Evolutionary conservation across 1,140 invertebrate genomes (phyloP).

Genomic region (Rhagoletis pomonella): DNA sequence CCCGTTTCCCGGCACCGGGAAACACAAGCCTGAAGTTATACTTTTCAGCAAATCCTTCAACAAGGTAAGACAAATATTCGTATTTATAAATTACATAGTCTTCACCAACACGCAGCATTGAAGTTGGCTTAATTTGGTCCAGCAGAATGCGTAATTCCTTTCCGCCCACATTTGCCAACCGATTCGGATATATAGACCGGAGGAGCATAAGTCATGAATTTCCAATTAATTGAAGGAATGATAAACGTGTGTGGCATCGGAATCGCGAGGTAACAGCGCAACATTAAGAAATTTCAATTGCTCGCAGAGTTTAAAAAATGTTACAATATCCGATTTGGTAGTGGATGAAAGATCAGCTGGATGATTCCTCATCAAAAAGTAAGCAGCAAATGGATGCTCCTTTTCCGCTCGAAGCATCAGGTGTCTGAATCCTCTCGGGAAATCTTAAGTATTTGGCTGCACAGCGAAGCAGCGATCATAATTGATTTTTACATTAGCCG

Average conservation of each 20-base stretch:
- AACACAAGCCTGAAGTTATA: constrained; percentile 58
- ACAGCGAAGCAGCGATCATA: neutral
- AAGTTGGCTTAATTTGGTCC: constrained; percentile 58
- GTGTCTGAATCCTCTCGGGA: neutral
- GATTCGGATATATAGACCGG: neutral
- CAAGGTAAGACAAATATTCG: constrained; percentile 60
- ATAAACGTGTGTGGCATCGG: constrained; percentile 8
- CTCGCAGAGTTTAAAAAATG: neutral
- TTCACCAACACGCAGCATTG: constrained; percentile 57
- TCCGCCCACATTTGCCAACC: neutral
- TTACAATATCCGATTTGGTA: neutral
- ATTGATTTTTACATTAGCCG: neutral
- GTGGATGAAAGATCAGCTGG: neutral
- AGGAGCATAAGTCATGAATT: neutral
- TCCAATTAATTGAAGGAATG: constrained; percentile 41
- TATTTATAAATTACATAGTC: constrained; percentile 51
- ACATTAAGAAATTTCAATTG: constrained; percentile 22
- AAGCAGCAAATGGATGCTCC: neutral
- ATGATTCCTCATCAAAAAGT: neutral
- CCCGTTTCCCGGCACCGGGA: too few relatives aligned
- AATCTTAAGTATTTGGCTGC: neutral
- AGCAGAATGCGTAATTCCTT: constrained; percentile 54
- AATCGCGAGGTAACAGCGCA: constrained; percentile 33
- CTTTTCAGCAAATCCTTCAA: constrained; percentile 56
- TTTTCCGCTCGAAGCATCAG: neutral